A percentile compares a stretch with the other conserved stretches of the same genome.
These are phyloP conservation scores for Enteromius thamalakanensis DNA, from an alignment of 2,797 vertebrate genomes.

Conservation along the genomic window DNA sequence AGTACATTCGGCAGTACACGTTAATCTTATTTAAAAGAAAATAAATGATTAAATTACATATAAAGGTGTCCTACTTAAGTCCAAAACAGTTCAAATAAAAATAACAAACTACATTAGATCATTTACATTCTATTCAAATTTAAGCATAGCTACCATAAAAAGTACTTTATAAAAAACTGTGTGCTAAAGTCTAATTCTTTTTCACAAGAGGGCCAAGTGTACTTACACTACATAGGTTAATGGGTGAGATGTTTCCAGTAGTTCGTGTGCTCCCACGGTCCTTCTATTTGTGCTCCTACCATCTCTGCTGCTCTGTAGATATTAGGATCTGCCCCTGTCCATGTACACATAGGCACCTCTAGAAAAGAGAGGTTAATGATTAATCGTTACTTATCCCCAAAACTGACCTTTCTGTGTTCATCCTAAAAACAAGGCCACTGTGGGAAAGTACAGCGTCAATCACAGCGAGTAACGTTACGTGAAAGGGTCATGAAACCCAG, in stretches of 20 bases:
- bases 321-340: conserved; percentile 40
- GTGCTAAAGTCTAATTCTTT: neutral
- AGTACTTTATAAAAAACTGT: neutral
- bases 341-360: conserved; percentile 33
- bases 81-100: neutral
- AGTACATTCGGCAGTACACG: neutral
- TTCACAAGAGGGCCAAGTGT: neutral
- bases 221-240: conserved; percentile 11
- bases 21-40: neutral
- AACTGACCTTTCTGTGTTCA: conserved; percentile 60
- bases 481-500: too few species aligned
- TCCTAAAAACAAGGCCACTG: conserved; percentile 51
- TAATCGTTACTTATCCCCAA: conserved; percentile 57
- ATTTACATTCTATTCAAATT: neutral
- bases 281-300: conserved; percentile 46
- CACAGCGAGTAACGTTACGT: neutral
- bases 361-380: conserved; percentile 73
- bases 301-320: conserved; percentile 44
- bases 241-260: neutral
- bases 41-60: neutral
- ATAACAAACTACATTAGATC: neutral
- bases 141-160: neutral
- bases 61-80: neutral
- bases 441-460: conserved; percentile 37
- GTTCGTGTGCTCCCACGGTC: conserved; percentile 31